Base-by-base conservation (phyloP, 2,888 invertebrate genomes). In the Andrena minutula region DNA sequence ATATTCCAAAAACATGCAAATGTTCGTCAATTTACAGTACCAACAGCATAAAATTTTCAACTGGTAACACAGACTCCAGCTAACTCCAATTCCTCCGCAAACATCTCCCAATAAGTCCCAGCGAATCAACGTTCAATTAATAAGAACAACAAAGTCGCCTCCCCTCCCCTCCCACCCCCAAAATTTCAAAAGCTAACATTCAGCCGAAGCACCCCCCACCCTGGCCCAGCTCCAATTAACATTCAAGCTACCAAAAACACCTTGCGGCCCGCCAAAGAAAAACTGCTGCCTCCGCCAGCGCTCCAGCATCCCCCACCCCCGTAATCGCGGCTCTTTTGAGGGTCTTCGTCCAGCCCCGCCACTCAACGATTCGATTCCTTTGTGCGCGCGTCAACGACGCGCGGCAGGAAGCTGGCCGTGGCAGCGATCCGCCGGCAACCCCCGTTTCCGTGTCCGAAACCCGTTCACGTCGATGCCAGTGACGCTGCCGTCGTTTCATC, bases 241-340 rank as follows among this genome's bases (percentile, higher is more conserved):
- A 20, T 20, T 10, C 56, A 56, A 56, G 1, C 8, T 20, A 7
- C 20, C 8, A 26, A 56, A 56, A 56, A 26, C 23, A 53, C 53
- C 53, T 20, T 3, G 23, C 56, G 10, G 23, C 26, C 23, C 26
- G n/a, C 8, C 12, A 61, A 70, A 61, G 51, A 28, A 51, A 70
- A 70, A 75, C 69, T 51, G 49, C 32, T 16, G 56, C 41, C 30
- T 51, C 35, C 51, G 4, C 41, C 41, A 41, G 5, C 41, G 16
- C 23, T 23, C 72, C 49, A 53, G 7, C 58, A 30, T 20, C 53
- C 23, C 28, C 51, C n/a, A 51, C n/a, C 32, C 58, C 10, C 30
- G 49, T 30, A 28, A 47, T 72, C 72, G 47, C 51, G 32, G 26
- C 32, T 47, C 47, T 65, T 76, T 76, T 71, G 47, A 76, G 35